Conservation (phyloP, 2,888 invertebrate species). For the Psococerastis gibbosa region DNA sequence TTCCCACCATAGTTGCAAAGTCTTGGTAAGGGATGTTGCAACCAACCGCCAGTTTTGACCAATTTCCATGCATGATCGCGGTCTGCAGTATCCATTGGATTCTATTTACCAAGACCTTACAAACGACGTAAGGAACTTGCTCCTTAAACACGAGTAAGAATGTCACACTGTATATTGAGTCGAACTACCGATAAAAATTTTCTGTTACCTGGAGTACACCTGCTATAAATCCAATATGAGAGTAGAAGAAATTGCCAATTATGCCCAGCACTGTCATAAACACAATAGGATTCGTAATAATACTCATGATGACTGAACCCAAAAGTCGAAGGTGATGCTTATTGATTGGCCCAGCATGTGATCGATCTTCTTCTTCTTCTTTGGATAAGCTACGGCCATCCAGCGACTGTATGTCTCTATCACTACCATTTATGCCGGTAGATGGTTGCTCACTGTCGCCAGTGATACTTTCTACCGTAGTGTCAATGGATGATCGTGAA, state of each 20-base stretch:
- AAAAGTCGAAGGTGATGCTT: constrained; percentile 21
- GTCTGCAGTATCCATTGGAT: too few relatives aligned
- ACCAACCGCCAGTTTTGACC: too few relatives aligned
- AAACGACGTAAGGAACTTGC: too few relatives aligned
- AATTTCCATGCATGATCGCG: too few relatives aligned
- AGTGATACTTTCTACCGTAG: background rate
- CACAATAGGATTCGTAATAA: constrained; percentile 73
- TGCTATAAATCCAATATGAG: constrained; percentile 48
- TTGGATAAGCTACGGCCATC: background rate
- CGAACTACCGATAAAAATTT: too few relatives aligned
- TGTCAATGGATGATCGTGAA: background rate
- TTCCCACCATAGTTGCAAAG: too few relatives aligned
- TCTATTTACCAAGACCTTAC: too few relatives aligned
- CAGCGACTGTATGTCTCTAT: background rate
- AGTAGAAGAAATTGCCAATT: constrained; percentile 61
- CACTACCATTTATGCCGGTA: background rate
- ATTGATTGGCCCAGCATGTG: background rate
- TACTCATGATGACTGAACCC: constrained; percentile 37
- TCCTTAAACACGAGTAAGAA: too few relatives aligned
- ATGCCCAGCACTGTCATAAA: constrained; percentile 88
- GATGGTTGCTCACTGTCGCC: background rate
- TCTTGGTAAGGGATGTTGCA: too few relatives aligned
- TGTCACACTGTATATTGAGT: too few relatives aligned
- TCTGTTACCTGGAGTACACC: constrained; percentile 57
- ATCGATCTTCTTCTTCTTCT: background rate